Base-by-base conservation (phyloP, 1,140 invertebrate genomes). In the Hyphantria cunea region DNA sequence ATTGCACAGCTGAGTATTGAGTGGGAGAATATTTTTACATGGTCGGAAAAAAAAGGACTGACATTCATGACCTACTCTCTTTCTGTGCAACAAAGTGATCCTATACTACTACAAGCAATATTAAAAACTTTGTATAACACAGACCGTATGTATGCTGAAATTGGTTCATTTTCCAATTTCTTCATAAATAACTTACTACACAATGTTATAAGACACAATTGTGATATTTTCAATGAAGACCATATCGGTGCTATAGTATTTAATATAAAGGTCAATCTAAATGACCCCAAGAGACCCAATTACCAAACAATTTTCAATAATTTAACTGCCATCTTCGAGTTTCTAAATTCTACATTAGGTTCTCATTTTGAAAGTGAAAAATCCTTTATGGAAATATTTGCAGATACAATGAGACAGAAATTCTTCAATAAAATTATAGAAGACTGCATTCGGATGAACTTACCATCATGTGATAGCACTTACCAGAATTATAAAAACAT, bases 201-300 rank as follows among this genome's bases (percentile, higher is more conserved):
- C 44, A 82, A 86, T 71, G 70, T 90, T 3, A 84, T 89, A 25
- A 78, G 67, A 47, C 74, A 89, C 41, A 88, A 86, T 56, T 90
- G 88, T 77, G 83, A 86, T n/a, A 90, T 90, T 58, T 88, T 78
- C 15, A 88, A 79, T 15, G 86, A 90, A 62, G 86, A 90, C 54
- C 66, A 82, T 31, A 76, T 82, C 12, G 84, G 84, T 45, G 77
- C 84, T 48, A 56, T 90, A 15, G 68, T 86, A 11, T 90, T 86
- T 50, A 90, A 89, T 48, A 88, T 90, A 0, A 89, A 86, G 70
- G 84, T 90, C 60, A 70, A 84, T 68, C 50, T 84, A 3, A 77
- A 77, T 62, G 82, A 89, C 33, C 47, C 55, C 0, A 79, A 74
- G 0, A 79, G 72, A 39, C 88, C 88, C 39, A 88, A 76, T 54